A percentile compares a stretch with the other conserved stretches of the same genome.
These are phyloP conservation scores for Drosophila miranda DNA, from an alignment of 1,140 invertebrate species.

Conservation along the genomic window DNA sequence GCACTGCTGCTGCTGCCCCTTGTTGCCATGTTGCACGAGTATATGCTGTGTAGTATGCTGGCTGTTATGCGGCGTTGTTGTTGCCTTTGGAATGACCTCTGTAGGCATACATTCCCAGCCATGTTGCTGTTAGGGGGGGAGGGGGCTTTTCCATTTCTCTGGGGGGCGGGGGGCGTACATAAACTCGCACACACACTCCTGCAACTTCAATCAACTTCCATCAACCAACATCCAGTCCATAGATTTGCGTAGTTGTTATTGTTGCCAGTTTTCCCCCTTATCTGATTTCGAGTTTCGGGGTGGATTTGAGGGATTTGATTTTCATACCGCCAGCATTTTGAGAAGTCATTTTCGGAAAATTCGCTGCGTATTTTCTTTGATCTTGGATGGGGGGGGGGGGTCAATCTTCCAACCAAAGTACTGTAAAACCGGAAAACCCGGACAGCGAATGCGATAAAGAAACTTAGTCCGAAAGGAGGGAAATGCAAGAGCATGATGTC, in stretches of 20 bases:
- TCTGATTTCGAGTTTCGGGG: constrained; percentile 44
- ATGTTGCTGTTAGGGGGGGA: not conserved
- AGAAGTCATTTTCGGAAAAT: constrained; percentile 63
- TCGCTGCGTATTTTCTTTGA: constrained; percentile 55
- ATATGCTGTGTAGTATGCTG: constrained; percentile 50
- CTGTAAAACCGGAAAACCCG: not conserved
- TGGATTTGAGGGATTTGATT: constrained; percentile 70
- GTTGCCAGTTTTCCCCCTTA: constrained; percentile 2
- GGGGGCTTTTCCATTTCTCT: constrained; percentile 10
- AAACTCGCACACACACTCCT: constrained; percentile 7
- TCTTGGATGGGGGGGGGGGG: constrained; percentile 1
- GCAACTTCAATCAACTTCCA: constrained; percentile 60
- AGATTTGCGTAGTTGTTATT: constrained; percentile 59
- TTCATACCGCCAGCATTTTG: constrained; percentile 38
- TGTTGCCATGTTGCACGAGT: constrained; percentile 33
- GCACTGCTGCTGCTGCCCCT: constrained; percentile 17
- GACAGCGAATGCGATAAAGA: not conserved
- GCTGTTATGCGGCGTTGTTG: constrained; percentile 68
- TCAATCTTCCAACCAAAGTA: not conserved
- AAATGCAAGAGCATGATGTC: not conserved
- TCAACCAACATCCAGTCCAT: constrained; percentile 31
- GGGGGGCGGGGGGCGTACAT: constrained; percentile 4
- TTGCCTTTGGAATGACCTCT: constrained; percentile 82
- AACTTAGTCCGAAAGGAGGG: not conserved
- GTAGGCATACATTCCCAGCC: constrained; percentile 46